A percentile compares a stretch with the other conserved stretches of the same genome.
These are phyloP conservation scores for Anagyrus pseudococci DNA, from an alignment of 2,888 invertebrate species.

Conservation along the genomic window DNA sequence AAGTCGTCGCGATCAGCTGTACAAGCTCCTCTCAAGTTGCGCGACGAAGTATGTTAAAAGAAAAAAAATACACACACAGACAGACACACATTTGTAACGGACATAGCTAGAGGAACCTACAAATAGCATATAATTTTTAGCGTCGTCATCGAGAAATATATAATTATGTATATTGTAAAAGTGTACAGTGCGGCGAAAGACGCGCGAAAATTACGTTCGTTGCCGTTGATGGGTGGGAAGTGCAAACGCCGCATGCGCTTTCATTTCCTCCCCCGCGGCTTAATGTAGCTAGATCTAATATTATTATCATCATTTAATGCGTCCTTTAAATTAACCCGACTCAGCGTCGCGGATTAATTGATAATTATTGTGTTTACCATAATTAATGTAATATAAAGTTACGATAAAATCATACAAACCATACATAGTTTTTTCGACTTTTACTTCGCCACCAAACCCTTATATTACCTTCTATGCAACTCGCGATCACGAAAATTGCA, in stretches of 20 bases:
- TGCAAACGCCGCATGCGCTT: too few species aligned
- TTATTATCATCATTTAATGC: slow-evolving; percentile 42
- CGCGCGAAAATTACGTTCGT: slow-evolving; percentile 36
- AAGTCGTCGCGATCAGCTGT: too few species aligned
- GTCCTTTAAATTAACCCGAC: slow-evolving; percentile 36
- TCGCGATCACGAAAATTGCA: too few species aligned
- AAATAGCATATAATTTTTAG: slow-evolving; percentile 50
- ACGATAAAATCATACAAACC: slow-evolving; percentile 42
- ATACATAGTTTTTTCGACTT: too few species aligned
- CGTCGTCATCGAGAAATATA: slow-evolving; percentile 43
- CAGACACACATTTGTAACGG: background rate
- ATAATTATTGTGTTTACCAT: slow-evolving; percentile 58
- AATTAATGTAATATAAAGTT: slow-evolving; percentile 59
- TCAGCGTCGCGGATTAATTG: slow-evolving; percentile 46
- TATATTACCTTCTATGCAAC: too few species aligned
- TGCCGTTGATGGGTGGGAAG: too few species aligned
- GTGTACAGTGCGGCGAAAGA: slow-evolving; percentile 52
- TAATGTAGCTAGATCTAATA: slow-evolving; percentile 55
- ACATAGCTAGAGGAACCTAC: slow-evolving; percentile 46
- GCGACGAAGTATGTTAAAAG: too few species aligned
- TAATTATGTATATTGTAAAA: slow-evolving; percentile 47
- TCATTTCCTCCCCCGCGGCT: too few species aligned
- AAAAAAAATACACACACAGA: background rate
- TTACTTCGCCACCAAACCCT: too few species aligned
- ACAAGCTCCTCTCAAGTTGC: too few species aligned